phyloP scores from a whole-genome alignment of 2,888 invertebrate genomes.

The Oegoconia quadripuncta region DNA sequence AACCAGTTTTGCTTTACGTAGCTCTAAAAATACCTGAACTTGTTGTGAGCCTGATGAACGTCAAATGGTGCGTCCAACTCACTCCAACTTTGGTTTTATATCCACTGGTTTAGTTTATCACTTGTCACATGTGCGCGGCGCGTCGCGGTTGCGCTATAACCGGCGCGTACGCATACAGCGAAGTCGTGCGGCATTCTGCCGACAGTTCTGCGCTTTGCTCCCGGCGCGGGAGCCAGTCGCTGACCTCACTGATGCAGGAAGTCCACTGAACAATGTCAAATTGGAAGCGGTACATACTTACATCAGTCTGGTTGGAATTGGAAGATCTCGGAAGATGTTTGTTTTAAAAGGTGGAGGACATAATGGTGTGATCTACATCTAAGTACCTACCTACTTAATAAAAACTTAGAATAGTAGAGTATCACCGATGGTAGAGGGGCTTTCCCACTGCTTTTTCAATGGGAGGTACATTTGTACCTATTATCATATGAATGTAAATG shows the following conservation, averaged over 20 bases:
- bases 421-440: too few species aligned
- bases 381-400: neutral
- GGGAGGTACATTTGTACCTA: too few species aligned
- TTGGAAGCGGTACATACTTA: constrained; percentile 44
- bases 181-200: constrained; percentile 40
- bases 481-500: too few species aligned
- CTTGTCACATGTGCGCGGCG: constrained; percentile 16
- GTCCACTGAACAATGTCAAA: constrained; percentile 26
- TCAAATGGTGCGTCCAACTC: constrained; percentile 34
- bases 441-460: too few species aligned
- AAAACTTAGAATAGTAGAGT: too few species aligned
- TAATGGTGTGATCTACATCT: neutral
- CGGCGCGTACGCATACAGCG: constrained; percentile 38
- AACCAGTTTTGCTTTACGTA: constrained; percentile 50
- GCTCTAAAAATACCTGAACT: constrained; percentile 60
- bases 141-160: too few species aligned
- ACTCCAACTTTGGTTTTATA: constrained; percentile 38
- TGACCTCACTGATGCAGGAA: constrained; percentile 58
- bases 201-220: constrained; percentile 20
- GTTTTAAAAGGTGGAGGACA: too few species aligned
- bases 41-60: too few species aligned
- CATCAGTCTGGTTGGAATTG: constrained; percentile 18
- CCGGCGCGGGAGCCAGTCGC: constrained; percentile 29
- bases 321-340: neutral
- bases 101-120: constrained; percentile 39